Evolutionary conservation across 2,888 invertebrate species (phyloP).

Genomic region (Conops quadrifasciatus): DNA sequence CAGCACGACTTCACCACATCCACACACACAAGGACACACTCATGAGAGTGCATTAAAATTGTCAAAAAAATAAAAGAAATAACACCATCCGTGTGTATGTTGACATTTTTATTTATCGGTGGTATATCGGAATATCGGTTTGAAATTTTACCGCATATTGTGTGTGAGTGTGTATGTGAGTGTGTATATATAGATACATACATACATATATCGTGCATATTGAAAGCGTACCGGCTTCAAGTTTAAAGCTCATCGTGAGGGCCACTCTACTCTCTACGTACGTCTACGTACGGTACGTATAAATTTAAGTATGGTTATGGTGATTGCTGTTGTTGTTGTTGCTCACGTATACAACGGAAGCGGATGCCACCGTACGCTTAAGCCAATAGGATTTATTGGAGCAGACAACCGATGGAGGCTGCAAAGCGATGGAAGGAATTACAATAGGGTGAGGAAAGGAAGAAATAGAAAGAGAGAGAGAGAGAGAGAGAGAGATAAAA

Average conservation of each 20-base stretch:
- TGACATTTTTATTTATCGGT: constrained; percentile 14
- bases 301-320: too few species aligned
- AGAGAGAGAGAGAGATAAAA: neutral
- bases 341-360: neutral
- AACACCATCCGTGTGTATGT: neutral
- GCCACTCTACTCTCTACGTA: neutral
- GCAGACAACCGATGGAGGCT: constrained; percentile 6
- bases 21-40: neutral
- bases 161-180: neutral
- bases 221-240: constrained; percentile 9
- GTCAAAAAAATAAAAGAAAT: constrained; percentile 2
- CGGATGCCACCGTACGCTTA: constrained; percentile 6
- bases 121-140: neutral
- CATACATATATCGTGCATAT: neutral
- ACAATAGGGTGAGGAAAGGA: neutral
- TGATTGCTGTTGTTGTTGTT: too few species aligned
- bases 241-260: constrained; percentile 22
- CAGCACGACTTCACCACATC: neutral
- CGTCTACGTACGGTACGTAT: too few species aligned
- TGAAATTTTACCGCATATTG: too few species aligned
- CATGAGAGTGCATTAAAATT: constrained; percentile 5
- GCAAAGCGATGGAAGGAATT: neutral
- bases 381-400: constrained; percentile 23
- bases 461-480: constrained; percentile 11
- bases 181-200: neutral